Conservation (phyloP, 1,140 invertebrate species). For the Drosophila azteca region DNA sequence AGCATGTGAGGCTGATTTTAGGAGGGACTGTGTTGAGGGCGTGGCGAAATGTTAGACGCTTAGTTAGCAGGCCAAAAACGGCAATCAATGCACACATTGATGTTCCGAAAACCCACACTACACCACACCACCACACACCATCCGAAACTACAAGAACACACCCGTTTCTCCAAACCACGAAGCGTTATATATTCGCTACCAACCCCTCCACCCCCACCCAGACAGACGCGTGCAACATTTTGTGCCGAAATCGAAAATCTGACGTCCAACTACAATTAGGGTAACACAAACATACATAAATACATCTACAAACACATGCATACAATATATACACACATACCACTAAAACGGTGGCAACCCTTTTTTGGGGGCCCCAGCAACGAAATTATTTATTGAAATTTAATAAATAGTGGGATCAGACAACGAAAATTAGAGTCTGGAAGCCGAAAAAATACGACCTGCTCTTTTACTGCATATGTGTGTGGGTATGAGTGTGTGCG, state of each 20-base stretch:
- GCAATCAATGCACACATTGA: conserved; percentile 77
- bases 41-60: conserved; percentile 69
- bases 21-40: conserved; percentile 3
- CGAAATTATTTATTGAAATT: conserved; percentile 83
- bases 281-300: conserved; percentile 25
- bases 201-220: background rate
- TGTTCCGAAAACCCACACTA: conserved; percentile 14
- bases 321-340: background rate
- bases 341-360: conserved; percentile 37
- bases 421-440: conserved; percentile 78
- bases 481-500: conserved; percentile 13
- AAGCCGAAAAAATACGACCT: conserved; percentile 67
- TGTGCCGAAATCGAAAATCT: conserved; percentile 64
- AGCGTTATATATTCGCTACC: no score
- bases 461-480: background rate
- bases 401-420: conserved; percentile 83
- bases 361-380: conserved; percentile 39
- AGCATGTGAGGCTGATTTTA: no score
- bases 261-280: conserved; percentile 58
- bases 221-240: conserved; percentile 12
- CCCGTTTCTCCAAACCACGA: conserved; percentile 18
- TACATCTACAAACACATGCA: conserved; percentile 1
- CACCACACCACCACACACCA: conserved; percentile 2
- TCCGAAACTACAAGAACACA: background rate
- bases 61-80: conserved; percentile 67